phyloP scores from a whole-genome alignment of 2,888 invertebrate genomes.

The Nemurella pictetii region DNA sequence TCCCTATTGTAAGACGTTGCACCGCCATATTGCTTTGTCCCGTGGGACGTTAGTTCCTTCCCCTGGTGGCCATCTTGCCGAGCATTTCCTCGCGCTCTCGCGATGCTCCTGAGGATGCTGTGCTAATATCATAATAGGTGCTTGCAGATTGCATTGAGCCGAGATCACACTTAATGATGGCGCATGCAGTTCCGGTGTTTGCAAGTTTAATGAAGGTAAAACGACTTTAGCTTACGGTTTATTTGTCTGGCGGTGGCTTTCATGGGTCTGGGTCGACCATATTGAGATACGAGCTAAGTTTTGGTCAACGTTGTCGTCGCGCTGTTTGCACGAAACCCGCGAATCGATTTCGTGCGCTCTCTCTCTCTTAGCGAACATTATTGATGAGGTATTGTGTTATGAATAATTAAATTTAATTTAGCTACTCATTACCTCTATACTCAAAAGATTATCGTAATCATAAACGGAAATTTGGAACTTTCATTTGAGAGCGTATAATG shows the following conservation, averaged over 20 bases:
- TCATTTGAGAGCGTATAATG: no score
- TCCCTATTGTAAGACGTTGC: neutral
- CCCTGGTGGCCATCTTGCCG: neutral
- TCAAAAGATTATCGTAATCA: no score
- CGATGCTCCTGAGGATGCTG: neutral
- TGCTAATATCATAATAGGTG: neutral
- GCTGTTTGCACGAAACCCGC: neutral
- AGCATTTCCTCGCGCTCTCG: neutral
- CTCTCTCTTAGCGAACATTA: no score
- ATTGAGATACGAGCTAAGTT: neutral
- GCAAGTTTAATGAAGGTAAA: neutral
- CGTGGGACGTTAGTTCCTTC: neutral
- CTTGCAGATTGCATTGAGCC: neutral
- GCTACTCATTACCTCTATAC: no score
- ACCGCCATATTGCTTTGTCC: neutral
- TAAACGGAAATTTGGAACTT: no score
- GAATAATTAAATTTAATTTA: no score
- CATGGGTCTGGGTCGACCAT: neutral
- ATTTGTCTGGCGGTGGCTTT: neutral
- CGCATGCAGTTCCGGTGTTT: neutral
- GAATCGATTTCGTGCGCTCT: no score
- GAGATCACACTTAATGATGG: neutral
- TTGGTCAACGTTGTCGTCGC: neutral
- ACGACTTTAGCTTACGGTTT: neutral
- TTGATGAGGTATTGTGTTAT: no score